A percentile compares a stretch with the other conserved stretches of the same genome.
Evolutionary conservation across 1,140 invertebrate genomes (phyloP).

Genomic region (Copidosoma floridanum): DNA sequence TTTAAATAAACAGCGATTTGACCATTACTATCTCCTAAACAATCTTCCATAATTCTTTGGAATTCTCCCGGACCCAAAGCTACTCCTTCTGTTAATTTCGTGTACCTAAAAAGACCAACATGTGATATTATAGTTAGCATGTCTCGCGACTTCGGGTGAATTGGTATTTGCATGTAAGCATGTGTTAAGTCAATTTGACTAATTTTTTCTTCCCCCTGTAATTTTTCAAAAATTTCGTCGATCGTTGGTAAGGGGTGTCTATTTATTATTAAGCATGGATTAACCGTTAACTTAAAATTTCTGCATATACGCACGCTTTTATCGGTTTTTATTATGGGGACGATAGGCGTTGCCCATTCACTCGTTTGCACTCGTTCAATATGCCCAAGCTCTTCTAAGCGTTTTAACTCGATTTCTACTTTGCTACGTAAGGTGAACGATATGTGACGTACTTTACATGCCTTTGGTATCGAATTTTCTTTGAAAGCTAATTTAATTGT

Average conservation of each 20-base stretch:
- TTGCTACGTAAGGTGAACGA: not conserved
- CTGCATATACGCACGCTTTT: constrained; percentile 52
- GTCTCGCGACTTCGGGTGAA: no score
- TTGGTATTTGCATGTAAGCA: no score
- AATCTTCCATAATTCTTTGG: no score
- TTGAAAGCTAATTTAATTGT: constrained; percentile 10
- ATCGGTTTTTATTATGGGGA: constrained; percentile 54
- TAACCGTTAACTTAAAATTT: constrained; percentile 55
- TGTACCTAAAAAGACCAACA: no score
- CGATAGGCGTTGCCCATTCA: constrained; percentile 57
- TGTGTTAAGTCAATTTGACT: no score
- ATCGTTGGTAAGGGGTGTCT: no score
- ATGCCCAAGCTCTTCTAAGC: not conserved
- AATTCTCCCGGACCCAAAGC: no score
- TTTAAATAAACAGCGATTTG: no score
- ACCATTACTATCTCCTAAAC: no score
- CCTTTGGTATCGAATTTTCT: constrained; percentile 4
- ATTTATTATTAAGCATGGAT: constrained; percentile 32
- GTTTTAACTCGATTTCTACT: not conserved
- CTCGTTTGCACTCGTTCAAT: constrained; percentile 26
- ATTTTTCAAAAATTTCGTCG: no score
- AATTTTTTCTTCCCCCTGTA: not conserved
- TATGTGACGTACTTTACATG: not conserved
- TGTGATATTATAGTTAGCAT: no score
- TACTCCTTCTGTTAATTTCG: no score